Evolutionary conservation across 1,140 invertebrate species (phyloP).

Genomic region (Philopotamus ludificatus): DNA sequence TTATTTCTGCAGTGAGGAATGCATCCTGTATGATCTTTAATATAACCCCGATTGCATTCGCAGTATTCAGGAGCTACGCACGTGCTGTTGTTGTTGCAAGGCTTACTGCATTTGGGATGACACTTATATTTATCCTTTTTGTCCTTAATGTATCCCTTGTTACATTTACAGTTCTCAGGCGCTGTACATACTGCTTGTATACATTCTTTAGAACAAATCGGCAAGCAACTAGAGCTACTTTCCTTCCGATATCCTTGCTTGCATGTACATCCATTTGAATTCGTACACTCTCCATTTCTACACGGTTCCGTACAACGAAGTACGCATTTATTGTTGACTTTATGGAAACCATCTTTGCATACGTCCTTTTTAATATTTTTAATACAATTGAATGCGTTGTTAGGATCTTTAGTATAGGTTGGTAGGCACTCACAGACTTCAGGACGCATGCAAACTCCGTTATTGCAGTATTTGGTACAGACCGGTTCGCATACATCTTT

Average conservation of each 20-base stretch:
- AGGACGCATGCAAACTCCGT: constrained; percentile 45
- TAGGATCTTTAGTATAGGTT: too few species aligned
- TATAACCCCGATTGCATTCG: constrained; percentile 51
- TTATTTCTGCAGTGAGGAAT: not conserved
- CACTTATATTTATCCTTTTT: constrained; percentile 24
- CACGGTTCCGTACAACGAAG: not conserved
- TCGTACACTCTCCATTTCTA: constrained; percentile 1
- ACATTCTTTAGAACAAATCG: constrained; percentile 50
- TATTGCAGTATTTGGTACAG: constrained; percentile 48
- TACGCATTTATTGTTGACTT: constrained; percentile 42
- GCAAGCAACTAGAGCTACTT: constrained; percentile 50
- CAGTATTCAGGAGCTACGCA: constrained; percentile 55
- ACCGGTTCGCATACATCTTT: constrained; percentile 46
- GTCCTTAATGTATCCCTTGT: constrained; percentile 12
- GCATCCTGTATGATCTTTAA: constrained; percentile 20
- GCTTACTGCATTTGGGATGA: constrained; percentile 39
- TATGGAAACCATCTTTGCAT: too few species aligned
- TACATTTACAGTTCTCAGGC: constrained; percentile 51
- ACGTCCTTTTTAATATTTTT: too few species aligned
- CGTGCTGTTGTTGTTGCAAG: constrained; percentile 41
- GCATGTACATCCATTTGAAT: constrained; percentile 43
- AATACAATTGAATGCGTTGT: too few species aligned
- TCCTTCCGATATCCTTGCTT: constrained; percentile 55
- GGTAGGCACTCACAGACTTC: constrained; percentile 20
- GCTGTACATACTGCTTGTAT: constrained; percentile 53